Evolutionary conservation across 2,888 invertebrate species (phyloP).

Genomic region (Syrphus vitripennis): DNA sequence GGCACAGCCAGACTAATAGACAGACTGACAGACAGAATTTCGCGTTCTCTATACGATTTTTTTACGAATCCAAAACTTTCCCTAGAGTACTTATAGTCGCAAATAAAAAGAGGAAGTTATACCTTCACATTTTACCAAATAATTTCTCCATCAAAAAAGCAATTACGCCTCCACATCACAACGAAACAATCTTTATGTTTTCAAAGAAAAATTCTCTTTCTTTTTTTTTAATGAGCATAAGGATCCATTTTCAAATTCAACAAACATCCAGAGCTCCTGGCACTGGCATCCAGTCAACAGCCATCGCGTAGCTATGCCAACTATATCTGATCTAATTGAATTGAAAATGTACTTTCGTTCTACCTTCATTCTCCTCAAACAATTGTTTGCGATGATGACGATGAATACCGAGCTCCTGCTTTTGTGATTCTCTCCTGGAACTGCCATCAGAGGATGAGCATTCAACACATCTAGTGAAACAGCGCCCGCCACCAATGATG

Average conservation of each 20-base stretch:
- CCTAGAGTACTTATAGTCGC: no score
- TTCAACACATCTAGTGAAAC: not conserved
- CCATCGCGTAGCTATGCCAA: slow-evolving; percentile 53
- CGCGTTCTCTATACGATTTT: no score
- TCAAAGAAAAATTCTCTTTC: not conserved
- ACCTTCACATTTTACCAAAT: no score
- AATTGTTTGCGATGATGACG: not conserved
- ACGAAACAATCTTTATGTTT: not conserved
- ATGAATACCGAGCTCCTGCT: not conserved
- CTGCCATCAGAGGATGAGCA: slow-evolving; percentile 1
- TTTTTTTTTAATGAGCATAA: slow-evolving; percentile 10
- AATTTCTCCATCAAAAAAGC: not conserved
- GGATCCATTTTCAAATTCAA: slow-evolving; percentile 13
- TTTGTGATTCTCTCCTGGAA: not conserved
- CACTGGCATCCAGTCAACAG: not conserved
- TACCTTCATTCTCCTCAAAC: not conserved
- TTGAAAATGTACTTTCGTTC: slow-evolving; percentile 56
- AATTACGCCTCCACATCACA: not conserved
- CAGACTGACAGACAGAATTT: no score
- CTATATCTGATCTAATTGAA: slow-evolving; percentile 58
- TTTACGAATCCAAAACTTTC: no score
- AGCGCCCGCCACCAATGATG: not conserved
- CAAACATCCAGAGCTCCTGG: not conserved
- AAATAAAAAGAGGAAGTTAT: no score
- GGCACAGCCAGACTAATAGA: no score